phyloP scores from a whole-genome alignment of 1,140 invertebrate genomes.

The Listronotus bonariensis region DNA sequence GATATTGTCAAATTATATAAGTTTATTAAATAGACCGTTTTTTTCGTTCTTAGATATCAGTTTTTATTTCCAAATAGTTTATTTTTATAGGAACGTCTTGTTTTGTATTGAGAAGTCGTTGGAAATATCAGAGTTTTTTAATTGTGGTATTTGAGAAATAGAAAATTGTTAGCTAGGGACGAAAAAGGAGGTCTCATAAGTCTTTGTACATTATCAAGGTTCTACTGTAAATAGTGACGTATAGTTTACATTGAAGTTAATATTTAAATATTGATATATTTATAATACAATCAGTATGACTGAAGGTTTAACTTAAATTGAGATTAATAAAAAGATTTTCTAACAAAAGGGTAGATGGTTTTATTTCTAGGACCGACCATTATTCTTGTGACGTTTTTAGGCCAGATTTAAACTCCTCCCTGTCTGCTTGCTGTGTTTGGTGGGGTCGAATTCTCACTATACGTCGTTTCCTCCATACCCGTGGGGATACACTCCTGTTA shows the following conservation, averaged over 20 bases:
- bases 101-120: not conserved
- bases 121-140: no score
- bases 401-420: no score
- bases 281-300: slow-evolving; percentile 54
- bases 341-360: slow-evolving; percentile 37
- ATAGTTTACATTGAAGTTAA: slow-evolving; percentile 44
- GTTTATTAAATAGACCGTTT: slow-evolving; percentile 20
- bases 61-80: not conserved
- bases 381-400: no score
- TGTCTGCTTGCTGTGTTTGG: no score
- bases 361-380: no score
- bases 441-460: no score
- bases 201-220: slow-evolving; percentile 48
- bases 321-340: slow-evolving; percentile 50
- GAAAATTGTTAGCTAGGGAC: not conserved
- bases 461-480: no score
- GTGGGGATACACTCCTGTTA: no score
- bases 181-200: not conserved
- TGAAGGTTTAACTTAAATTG: slow-evolving; percentile 51
- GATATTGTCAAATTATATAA: slow-evolving; percentile 44
- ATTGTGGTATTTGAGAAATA: no score
- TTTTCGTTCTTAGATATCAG: not conserved
- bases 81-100: not conserved
- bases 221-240: slow-evolving; percentile 49
- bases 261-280: slow-evolving; percentile 54